A percentile compares a stretch with the other conserved stretches of the same genome.
These are phyloP conservation scores for Drosophila phalerata DNA, from an alignment of 2,888 invertebrate genomes.

Conservation along the genomic window DNA sequence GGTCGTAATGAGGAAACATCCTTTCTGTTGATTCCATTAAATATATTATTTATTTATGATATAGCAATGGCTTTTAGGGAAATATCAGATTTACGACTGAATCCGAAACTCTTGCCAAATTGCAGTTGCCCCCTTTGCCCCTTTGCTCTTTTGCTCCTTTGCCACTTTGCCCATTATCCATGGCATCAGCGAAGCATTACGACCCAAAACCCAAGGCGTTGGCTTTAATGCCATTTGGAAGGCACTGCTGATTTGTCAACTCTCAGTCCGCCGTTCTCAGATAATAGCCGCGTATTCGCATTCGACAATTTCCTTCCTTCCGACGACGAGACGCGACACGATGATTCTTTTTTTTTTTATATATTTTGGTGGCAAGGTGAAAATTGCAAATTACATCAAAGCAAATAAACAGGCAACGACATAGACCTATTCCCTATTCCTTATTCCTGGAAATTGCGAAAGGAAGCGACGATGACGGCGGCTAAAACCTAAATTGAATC, in stretches of 20 bases:
- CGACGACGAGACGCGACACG: conserved; percentile 29
- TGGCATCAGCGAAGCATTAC: conserved; percentile 60
- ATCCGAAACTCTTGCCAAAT: conserved; percentile 56
- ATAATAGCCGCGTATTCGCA: conserved; percentile 68
- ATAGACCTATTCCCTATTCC: conserved; percentile 56
- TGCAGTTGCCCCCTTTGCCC: conserved; percentile 31
- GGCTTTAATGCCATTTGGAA: conserved; percentile 64
- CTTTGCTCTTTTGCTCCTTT: not conserved
- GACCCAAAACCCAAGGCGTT: conserved; percentile 31
- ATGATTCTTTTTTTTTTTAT: conserved; percentile 4
- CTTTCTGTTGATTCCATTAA: conserved; percentile 37
- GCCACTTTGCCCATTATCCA: conserved; percentile 24
- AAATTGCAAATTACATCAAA: conserved; percentile 80
- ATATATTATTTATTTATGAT: conserved; percentile 61
- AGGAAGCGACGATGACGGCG: conserved; percentile 45
- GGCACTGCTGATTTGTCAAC: conserved; percentile 75
- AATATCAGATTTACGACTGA: conserved; percentile 62
- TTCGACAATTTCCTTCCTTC: conserved; percentile 73
- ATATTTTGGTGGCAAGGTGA: conserved; percentile 66
- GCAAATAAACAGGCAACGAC: conserved; percentile 71
- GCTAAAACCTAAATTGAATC: conserved; percentile 81
- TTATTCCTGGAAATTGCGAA: conserved; percentile 47
- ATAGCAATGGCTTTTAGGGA: conserved; percentile 21
- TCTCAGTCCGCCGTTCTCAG: conserved; percentile 37
- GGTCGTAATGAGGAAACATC: conserved; percentile 25